Evolutionary conservation across 2,888 invertebrate species (phyloP).

Genomic region (Shargacucullia verbasci): DNA sequence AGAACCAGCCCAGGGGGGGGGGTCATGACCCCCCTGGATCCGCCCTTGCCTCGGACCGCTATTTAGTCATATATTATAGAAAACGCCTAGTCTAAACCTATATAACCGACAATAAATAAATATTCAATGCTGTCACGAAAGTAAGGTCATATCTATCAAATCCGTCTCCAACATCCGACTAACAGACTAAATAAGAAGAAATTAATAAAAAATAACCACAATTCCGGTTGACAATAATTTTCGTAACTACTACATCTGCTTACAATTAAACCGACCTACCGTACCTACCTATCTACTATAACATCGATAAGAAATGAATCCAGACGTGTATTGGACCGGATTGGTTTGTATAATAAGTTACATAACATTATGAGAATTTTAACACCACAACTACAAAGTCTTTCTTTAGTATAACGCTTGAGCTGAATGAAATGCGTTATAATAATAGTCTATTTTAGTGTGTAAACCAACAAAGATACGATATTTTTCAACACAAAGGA

Average conservation of each 20-base stretch:
- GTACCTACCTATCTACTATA: slow-evolving; percentile 49
- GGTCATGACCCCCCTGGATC: no score
- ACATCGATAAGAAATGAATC: slow-evolving; percentile 45
- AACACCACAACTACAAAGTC: slow-evolving; percentile 18
- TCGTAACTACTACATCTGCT: slow-evolving; percentile 20
- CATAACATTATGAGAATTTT: slow-evolving; percentile 18
- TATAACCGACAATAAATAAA: no score
- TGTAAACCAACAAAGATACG: slow-evolving; percentile 1
- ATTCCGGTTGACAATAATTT: slow-evolving; percentile 24
- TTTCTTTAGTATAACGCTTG: slow-evolving; percentile 35
- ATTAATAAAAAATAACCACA: slow-evolving; percentile 4
- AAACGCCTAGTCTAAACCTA: no score
- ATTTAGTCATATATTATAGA: no score
- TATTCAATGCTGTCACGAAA: no score
- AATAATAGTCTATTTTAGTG: background rate
- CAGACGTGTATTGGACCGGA: slow-evolving; percentile 38
- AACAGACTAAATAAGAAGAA: background rate
- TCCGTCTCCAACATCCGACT: background rate
- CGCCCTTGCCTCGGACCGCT: no score
- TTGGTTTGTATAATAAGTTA: slow-evolving; percentile 24
- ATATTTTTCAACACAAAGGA: no score
- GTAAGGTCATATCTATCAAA: slow-evolving; percentile 21
- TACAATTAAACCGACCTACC: slow-evolving; percentile 28
- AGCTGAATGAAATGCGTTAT: slow-evolving; percentile 25
- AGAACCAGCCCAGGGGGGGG: no score